These are phyloP conservation scores for Clusia tigrina DNA, from an alignment of 2,888 invertebrate genomes.

Conservation along the genomic window DNA sequence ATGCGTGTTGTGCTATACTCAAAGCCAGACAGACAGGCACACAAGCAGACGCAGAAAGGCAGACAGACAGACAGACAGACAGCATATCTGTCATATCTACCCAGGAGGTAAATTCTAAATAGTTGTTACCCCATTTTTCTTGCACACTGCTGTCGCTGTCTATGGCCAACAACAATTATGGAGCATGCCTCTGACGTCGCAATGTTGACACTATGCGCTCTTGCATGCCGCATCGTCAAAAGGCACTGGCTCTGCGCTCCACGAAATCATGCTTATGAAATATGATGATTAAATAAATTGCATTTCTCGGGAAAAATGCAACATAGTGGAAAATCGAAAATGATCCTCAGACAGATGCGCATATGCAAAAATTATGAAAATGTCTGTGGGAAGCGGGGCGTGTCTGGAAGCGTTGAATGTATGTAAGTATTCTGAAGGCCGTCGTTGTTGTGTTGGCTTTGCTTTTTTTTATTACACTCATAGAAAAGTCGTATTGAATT, in stretches of 20 bases:
- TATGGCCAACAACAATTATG: slow-evolving; percentile 23
- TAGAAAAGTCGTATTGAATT: too few relatives aligned
- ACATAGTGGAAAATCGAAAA: slow-evolving; percentile 63
- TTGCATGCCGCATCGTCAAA: slow-evolving; percentile 21
- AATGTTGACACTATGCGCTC: slow-evolving; percentile 36
- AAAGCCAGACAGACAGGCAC: background rate
- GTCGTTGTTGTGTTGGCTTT: too few relatives aligned
- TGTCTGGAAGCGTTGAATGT: background rate
- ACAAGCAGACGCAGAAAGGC: background rate
- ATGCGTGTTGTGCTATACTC: background rate
- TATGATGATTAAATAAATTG: slow-evolving; percentile 51
- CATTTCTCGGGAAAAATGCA: slow-evolving; percentile 63
- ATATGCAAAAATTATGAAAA: slow-evolving; percentile 15
- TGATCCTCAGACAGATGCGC: slow-evolving; percentile 28
- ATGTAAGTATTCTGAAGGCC: too few relatives aligned
- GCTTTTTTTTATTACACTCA: too few relatives aligned
- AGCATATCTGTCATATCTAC: slow-evolving; percentile 39
- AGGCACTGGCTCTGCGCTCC: slow-evolving; percentile 32
- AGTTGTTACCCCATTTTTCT: slow-evolving; percentile 6
- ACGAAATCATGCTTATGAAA: slow-evolving; percentile 55
- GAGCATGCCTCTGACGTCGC: slow-evolving; percentile 9
- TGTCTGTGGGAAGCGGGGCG: background rate
- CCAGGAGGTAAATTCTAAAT: slow-evolving; percentile 42
- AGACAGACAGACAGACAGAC: background rate
- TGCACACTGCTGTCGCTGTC: background rate